phyloP scores from a whole-genome alignment of 2,797 vertebrate genomes.

The Gallinago stenura region DNA sequence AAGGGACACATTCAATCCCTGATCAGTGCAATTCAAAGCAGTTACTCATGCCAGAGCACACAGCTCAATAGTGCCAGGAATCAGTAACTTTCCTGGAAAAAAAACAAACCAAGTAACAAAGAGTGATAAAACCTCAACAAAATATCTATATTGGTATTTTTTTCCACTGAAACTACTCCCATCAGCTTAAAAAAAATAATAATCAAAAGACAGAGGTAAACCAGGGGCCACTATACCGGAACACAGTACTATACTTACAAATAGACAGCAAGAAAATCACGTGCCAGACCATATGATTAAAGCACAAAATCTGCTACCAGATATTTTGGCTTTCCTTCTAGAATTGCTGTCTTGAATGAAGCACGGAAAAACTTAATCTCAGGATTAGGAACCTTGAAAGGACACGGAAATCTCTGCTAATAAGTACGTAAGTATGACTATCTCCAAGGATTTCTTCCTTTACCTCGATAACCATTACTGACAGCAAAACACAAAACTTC shows the following conservation, averaged over 20 bases:
- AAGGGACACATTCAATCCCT: not conserved
- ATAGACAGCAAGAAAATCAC: not conserved
- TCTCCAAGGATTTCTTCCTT: not conserved
- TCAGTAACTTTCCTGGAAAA: not conserved
- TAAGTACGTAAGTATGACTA: not conserved
- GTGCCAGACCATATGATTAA: not conserved
- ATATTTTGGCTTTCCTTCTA: not conserved
- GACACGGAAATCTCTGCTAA: not conserved
- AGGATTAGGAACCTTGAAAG: not conserved
- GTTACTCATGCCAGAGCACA: not conserved
- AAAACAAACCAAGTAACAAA: fast-evolving
- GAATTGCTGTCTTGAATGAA: not conserved
- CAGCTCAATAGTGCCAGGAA: not conserved
- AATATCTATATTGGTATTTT: not conserved
- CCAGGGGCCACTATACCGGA: not conserved
- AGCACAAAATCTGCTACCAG: not conserved
- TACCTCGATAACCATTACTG: conserved; percentile 24
- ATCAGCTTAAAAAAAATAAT: not conserved
- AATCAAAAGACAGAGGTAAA: not conserved
- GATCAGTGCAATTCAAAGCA: not conserved
- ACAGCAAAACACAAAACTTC: conserved; percentile 33
- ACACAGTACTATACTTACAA: not conserved
- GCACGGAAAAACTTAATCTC: not conserved
- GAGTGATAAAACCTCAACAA: not conserved
- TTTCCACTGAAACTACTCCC: not conserved